These are phyloP conservation scores for Laticauda colubrina DNA, from an alignment of 2,113 vertebrate genomes.

Conservation along the genomic window DNA sequence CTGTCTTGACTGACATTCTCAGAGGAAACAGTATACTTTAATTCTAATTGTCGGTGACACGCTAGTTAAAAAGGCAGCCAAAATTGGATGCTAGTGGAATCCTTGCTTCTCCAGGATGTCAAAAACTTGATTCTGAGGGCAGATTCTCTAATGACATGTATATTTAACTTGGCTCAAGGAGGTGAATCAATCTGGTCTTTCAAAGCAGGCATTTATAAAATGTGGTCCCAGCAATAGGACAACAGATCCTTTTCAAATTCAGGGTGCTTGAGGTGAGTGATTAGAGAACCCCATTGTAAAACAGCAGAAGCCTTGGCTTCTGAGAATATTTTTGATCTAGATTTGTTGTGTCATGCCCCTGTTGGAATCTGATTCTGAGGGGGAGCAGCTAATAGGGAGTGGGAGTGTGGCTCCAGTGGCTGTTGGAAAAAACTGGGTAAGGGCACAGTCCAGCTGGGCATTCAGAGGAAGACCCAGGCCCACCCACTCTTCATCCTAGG, in stretches of 20 bases:
- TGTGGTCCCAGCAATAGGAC: background rate
- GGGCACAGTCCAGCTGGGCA: too few species aligned
- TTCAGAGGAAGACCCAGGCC: too few species aligned
- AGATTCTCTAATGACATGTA: background rate
- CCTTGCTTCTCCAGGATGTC: background rate
- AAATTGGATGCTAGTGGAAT: background rate
- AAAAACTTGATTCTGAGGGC: background rate
- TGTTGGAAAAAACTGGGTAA: too few species aligned
- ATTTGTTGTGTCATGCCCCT: background rate
- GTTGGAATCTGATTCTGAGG: too few species aligned
- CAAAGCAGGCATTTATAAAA: background rate
- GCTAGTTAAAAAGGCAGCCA: background rate
- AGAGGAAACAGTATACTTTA: background rate
- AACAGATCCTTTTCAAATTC: background rate
- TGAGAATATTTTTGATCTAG: background rate
- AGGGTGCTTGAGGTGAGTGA: background rate
- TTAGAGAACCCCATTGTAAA: background rate
- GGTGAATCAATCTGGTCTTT: background rate
- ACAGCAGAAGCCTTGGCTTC: background rate
- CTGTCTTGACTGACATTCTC: background rate
- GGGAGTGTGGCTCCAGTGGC: too few species aligned
- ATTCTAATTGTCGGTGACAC: background rate
- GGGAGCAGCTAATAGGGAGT: too few species aligned
- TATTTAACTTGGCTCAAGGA: background rate
- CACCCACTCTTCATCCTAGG: too few species aligned